Evolutionary conservation across 2,888 invertebrate species (phyloP).

Genomic region (Hoplodrina blanda): DNA sequence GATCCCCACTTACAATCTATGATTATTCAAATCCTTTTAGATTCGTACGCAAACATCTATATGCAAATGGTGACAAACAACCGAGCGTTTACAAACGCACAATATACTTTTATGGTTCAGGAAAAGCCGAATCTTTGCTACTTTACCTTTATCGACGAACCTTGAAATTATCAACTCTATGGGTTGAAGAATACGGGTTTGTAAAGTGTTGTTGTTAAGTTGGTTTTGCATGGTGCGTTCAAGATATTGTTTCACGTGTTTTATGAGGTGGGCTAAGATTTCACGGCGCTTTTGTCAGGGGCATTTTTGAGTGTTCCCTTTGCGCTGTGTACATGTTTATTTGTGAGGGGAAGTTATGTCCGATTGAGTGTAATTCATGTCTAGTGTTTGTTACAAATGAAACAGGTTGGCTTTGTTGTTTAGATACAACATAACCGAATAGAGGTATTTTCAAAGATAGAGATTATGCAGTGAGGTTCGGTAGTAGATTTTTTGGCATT

Average conservation of each 20-base stretch:
- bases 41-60: conserved; percentile 77
- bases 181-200: conserved; percentile 19
- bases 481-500: neutral
- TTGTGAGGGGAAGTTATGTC: conserved; percentile 72
- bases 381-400: conserved; percentile 66
- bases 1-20: conserved; percentile 60
- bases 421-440: neutral
- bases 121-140: conserved; percentile 83
- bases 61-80: conserved; percentile 90
- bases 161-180: conserved; percentile 59
- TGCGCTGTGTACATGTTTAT: conserved; percentile 73
- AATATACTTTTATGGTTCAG: conserved; percentile 89
- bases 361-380: conserved; percentile 77
- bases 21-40: conserved; percentile 70
- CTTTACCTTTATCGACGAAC: conserved; percentile 40
- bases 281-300: conserved; percentile 81
- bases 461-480: neutral
- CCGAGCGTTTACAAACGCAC: conserved; percentile 88
- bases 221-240: conserved; percentile 65
- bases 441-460: neutral
- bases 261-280: conserved; percentile 89
- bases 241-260: conserved; percentile 90
- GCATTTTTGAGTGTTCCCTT: conserved; percentile 83
- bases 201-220: conserved; percentile 8
- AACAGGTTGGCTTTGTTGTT: conserved; percentile 21